Evolutionary conservation across 2,113 vertebrate genomes (phyloP).

Genomic region (Acrocephalus arundinaceus): DNA sequence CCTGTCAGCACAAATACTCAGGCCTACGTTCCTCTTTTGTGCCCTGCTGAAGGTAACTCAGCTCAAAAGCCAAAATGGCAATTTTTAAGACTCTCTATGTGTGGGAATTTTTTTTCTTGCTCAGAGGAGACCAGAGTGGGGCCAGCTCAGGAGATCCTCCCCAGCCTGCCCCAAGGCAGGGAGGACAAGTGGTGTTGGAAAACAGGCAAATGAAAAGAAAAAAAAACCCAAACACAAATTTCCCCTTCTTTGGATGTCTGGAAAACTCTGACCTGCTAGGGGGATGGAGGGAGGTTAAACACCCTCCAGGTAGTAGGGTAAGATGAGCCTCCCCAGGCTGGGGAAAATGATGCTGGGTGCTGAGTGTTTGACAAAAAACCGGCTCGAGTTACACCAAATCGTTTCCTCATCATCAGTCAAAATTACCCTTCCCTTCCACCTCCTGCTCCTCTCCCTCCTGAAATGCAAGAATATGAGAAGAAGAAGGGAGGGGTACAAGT

Average conservation of each 20-base stretch:
- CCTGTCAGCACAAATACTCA: not conserved
- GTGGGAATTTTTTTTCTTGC: not conserved
- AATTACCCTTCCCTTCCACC: constrained; percentile 16
- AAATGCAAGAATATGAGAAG: constrained; percentile 23
- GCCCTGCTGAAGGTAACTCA: not conserved
- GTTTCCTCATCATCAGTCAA: constrained; percentile 34
- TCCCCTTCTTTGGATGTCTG: not conserved
- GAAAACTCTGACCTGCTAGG: not conserved
- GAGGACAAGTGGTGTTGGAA: not conserved
- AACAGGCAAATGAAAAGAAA: not conserved
- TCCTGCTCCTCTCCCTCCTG: constrained; percentile 11
- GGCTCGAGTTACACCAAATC: not conserved
- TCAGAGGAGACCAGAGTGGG: not conserved
- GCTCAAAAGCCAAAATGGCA: not conserved
- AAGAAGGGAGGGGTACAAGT: not conserved
- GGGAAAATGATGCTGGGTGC: not conserved
- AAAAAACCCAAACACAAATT: not conserved
- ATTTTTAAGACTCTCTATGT: not conserved
- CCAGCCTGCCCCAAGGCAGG: not conserved
- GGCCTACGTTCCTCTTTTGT: not conserved
- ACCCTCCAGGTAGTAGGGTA: constrained; percentile 7
- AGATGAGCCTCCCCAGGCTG: not conserved
- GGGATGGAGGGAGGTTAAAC: not conserved
- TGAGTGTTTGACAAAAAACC: constrained; percentile 41
- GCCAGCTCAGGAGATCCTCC: not conserved